Base-by-base conservation (phyloP, 2,888 invertebrate species). In the Ennomos fuscantarius region DNA sequence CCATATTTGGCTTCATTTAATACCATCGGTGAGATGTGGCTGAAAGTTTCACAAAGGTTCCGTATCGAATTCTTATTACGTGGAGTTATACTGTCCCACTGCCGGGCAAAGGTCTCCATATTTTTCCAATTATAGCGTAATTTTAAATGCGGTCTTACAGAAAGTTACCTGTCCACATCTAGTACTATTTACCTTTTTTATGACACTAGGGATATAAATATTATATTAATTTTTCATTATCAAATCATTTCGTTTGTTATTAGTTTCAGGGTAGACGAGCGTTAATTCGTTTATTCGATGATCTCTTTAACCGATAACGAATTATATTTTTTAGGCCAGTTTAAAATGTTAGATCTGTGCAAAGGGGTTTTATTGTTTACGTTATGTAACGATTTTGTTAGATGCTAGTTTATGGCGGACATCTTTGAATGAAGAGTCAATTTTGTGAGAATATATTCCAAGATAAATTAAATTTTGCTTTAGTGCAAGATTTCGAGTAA, bases 271-370 rank as follows among this genome's bases (percentile, higher is more conserved):
- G 70, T 74, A 72, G 74, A 69, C 66, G 73, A 66, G 72, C 50
- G 50, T 63, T 56, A 57, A 58, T 68, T 55, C 53, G 69, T 60
- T 41, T 62, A 57, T 44, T 61, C 60, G 65, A 66, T 75, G 81
- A 81, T 81, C 81, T 81, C 81, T 75, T 65, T 62, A 69, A 71
- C 78, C 75, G 74, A 74, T 81, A 78, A 77, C 76, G 74, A 74
- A 69, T 51, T 55, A 36, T 51, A 36, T 41, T 53, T n/a, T 50
- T 49, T 56, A 62, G 64, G 62, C 62, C 64, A 66, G 60, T 64
- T 54, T 54, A 43, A 41, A 48, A 57, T 15, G 36, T 24, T 59
- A 58, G 56, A 61, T 57, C 56, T 60, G 53, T 49, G 52, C 52
- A 40, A 24, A 48, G 40, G 55, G 54, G 39, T 43, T 53, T 41